A percentile compares a stretch with the other conserved stretches of the same genome.
Evolutionary conservation across 2,888 invertebrate genomes (phyloP).

Genomic region (Microctonus hyperodae): DNA sequence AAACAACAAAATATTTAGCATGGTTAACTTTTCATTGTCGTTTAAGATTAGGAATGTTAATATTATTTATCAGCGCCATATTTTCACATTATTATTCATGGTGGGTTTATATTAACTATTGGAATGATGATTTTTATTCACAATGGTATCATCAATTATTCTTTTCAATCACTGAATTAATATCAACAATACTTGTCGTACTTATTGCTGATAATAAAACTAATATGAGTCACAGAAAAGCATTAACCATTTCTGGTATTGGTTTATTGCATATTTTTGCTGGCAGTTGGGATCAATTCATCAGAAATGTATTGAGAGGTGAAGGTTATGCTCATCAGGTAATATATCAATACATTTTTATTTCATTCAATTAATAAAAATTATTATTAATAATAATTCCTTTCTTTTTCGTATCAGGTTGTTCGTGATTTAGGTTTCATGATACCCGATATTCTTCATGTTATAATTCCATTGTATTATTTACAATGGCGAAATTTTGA

Average conservation of each 20-base stretch:
- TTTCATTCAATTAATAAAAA: neutral
- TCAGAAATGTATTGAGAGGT: constrained; percentile 70
- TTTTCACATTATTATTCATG: constrained; percentile 76
- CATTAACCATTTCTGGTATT: constrained; percentile 69
- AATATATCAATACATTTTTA: constrained; percentile 18
- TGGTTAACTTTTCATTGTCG: constrained; percentile 65
- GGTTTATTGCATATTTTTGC: constrained; percentile 70
- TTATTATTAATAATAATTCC: neutral
- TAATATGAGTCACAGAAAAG: constrained; percentile 66
- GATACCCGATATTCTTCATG: constrained; percentile 72
- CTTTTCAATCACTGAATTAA: constrained; percentile 68
- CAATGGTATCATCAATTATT: constrained; percentile 76
- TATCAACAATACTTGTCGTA: constrained; percentile 69
- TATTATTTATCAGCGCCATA: constrained; percentile 70
- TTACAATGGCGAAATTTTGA: constrained; percentile 55
- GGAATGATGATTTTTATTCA: constrained; percentile 75
- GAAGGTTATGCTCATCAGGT: constrained; percentile 74
- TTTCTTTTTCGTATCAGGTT: constrained; percentile 55
- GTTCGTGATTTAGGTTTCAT: constrained; percentile 74
- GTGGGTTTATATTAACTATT: constrained; percentile 76
- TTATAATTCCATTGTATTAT: constrained; percentile 68
- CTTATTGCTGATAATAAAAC: constrained; percentile 67
- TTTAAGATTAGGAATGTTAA: constrained; percentile 69
- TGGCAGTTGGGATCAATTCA: constrained; percentile 73
- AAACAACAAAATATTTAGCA: constrained; percentile 68